phyloP scores from a whole-genome alignment of 1,140 invertebrate species.

The Chironomus striatipennis region DNA sequence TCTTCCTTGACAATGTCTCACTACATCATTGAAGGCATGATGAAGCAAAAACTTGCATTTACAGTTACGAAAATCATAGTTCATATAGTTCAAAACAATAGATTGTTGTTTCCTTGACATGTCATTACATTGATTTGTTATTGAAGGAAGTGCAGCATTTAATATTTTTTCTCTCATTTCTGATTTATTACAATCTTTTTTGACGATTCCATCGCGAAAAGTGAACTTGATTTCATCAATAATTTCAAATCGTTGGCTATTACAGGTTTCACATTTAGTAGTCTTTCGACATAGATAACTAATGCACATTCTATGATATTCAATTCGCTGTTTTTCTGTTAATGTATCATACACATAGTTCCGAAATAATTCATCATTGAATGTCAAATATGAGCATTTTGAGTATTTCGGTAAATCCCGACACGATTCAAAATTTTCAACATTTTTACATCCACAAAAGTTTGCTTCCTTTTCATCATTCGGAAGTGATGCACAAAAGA shows the following conservation, averaged over 20 bases:
- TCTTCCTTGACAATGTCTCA: not conserved
- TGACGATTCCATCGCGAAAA: not conserved
- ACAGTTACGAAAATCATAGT: not conserved
- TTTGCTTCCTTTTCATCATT: not conserved
- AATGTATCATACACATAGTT: slow-evolving; percentile 1
- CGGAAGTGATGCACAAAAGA: not conserved
- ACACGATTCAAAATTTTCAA: not conserved
- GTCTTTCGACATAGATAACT: not conserved
- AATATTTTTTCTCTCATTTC: not conserved
- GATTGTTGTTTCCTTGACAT: not conserved
- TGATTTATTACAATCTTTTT: not conserved
- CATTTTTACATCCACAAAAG: not conserved
- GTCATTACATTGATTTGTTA: not conserved
- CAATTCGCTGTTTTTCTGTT: not conserved
- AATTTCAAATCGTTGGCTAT: not conserved
- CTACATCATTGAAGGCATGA: not conserved
- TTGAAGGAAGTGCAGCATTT: not conserved
- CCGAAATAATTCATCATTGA: not conserved
- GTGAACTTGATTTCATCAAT: not conserved
- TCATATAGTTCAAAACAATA: not conserved
- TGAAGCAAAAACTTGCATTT: not conserved
- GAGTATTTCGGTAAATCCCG: slow-evolving; percentile 6
- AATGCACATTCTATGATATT: not conserved
- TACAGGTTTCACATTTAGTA: not conserved
- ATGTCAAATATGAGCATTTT: not conserved